These are phyloP conservation scores for Pimpla rufipes DNA, from an alignment of 2,888 invertebrate species.

Conservation along the genomic window DNA sequence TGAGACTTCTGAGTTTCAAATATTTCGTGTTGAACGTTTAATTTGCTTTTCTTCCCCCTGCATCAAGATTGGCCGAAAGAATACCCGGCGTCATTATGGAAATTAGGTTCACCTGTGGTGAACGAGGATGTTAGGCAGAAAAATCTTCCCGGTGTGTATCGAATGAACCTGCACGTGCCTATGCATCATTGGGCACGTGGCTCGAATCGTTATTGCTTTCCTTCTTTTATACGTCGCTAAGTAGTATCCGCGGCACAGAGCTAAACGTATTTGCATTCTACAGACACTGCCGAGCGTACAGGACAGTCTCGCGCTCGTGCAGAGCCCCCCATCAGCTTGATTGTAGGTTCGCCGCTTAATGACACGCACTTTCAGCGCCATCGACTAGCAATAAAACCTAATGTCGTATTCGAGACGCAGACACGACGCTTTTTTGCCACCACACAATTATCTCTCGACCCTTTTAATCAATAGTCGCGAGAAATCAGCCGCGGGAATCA, in stretches of 20 bases:
- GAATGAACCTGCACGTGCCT: conserved; percentile 10
- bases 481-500: background rate
- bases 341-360: background rate
- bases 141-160: background rate
- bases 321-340: background rate
- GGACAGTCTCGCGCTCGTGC: conserved; percentile 2
- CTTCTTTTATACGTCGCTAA: background rate
- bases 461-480: background rate
- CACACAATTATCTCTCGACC: background rate
- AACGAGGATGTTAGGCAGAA: conserved; percentile 1
- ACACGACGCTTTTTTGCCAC: background rate
- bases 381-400: background rate
- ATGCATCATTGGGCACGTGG: conserved; percentile 25
- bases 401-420: conserved; percentile 11
- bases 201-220: conserved; percentile 17
- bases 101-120: background rate
- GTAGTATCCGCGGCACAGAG: background rate
- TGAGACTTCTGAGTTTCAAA: background rate
- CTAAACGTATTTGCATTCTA: conserved; percentile 18
- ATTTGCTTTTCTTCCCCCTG: background rate
- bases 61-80: background rate
- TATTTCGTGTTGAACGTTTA: too few species aligned
- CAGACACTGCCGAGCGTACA: conserved; percentile 6
- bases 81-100: background rate
- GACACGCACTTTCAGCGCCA: conserved; percentile 3